Conservation (phyloP, 1,140 invertebrate species). For the Bombus fervidus region DNA sequence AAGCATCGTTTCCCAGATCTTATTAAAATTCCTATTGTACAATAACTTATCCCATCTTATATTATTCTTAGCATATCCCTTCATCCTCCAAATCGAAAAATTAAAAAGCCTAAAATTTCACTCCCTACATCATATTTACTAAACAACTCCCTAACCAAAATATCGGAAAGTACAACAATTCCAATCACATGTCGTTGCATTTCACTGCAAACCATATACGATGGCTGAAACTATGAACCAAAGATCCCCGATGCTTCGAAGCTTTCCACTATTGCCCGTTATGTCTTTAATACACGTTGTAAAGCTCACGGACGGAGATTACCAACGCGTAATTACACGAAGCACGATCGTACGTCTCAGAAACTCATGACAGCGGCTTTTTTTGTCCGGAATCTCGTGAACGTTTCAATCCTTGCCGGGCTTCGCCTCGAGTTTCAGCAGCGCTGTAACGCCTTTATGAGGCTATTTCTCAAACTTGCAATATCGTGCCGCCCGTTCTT, state of each 20-base stretch:
- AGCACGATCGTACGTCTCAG: slow-evolving; percentile 19
- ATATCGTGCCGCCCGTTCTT: slow-evolving; percentile 46
- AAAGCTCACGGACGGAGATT: not conserved
- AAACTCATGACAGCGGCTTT: slow-evolving; percentile 22
- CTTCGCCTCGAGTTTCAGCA: slow-evolving; percentile 31
- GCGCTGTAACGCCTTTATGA: slow-evolving; percentile 42
- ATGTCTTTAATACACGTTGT: not conserved
- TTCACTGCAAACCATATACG: not conserved
- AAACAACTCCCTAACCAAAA: not conserved
- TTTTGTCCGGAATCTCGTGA: slow-evolving; percentile 14
- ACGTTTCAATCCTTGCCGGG: slow-evolving; percentile 24
- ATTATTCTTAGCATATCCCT: too few species aligned
- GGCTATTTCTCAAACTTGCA: slow-evolving; percentile 43
- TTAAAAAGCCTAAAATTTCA: not conserved
- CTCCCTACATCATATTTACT: not conserved
- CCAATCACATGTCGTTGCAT: not conserved
- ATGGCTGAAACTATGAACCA: not conserved
- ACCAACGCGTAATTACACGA: slow-evolving; percentile 29
- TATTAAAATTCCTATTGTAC: too few species aligned
- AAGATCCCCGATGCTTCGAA: not conserved
- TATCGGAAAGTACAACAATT: not conserved
- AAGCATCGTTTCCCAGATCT: too few species aligned
- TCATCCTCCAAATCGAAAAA: too few species aligned
- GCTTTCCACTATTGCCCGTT: not conserved
- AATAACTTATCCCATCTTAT: too few species aligned